These are phyloP conservation scores for Pherbina coryleti DNA, from an alignment of 2,888 invertebrate genomes.

Conservation along the genomic window DNA sequence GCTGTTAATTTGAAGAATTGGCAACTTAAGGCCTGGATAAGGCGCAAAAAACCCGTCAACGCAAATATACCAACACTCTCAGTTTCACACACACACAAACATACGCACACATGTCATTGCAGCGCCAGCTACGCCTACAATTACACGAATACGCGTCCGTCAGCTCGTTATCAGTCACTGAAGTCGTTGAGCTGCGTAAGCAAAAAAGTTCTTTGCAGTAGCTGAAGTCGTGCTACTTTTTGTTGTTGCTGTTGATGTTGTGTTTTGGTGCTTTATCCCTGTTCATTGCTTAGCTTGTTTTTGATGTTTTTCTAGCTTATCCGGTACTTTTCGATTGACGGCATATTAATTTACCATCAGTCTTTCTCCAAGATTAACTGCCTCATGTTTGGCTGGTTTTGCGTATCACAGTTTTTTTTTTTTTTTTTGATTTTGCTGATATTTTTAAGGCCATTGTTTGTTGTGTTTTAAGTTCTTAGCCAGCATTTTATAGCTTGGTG, in stretches of 20 bases:
- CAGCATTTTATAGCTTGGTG: too few species aligned
- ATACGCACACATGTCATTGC: not conserved
- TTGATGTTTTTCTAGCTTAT: slow-evolving; percentile 8
- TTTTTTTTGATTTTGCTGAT: not conserved
- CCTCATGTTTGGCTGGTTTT: slow-evolving; percentile 26
- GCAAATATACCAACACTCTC: not conserved
- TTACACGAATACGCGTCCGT: not conserved
- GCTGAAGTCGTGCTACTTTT: too few species aligned
- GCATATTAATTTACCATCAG: slow-evolving; percentile 46
- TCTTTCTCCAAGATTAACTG: slow-evolving; percentile 41
- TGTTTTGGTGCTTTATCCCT: not conserved
- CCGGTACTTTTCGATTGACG: slow-evolving; percentile 7
- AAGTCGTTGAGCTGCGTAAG: slow-evolving; percentile 14
- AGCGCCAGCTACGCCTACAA: not conserved
- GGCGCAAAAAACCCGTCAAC: not conserved
- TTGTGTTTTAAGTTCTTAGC: not conserved
- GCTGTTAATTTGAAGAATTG: slow-evolving; percentile 9
- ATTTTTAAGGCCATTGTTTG: not conserved
- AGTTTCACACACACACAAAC: not conserved
- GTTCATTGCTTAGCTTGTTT: not conserved
- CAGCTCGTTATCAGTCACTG: slow-evolving; percentile 21
- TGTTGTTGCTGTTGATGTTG: not conserved
- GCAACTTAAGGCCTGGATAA: not conserved
- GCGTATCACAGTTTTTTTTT: not conserved
- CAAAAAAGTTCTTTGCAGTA: not conserved